Evolutionary conservation across 2,888 invertebrate genomes (phyloP).

Genomic region (Drosophila gaucha): DNA sequence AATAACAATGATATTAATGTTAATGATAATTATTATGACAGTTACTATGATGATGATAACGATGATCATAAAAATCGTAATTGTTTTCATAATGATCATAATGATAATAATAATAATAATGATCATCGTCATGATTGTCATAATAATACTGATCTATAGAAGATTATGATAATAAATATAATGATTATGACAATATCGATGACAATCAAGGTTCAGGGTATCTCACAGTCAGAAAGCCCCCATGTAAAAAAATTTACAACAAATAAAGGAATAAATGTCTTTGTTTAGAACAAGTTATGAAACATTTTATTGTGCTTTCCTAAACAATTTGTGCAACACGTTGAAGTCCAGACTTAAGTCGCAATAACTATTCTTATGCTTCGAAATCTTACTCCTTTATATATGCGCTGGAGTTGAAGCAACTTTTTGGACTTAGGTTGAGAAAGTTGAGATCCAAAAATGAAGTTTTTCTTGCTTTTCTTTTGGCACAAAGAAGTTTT

Average conservation of each 20-base stretch:
- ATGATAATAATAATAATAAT: neutral
- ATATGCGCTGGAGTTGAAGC: neutral
- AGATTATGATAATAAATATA: neutral
- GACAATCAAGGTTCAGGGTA: too few species aligned
- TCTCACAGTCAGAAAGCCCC: too few species aligned
- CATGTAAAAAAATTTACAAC: too few species aligned
- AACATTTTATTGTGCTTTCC: neutral
- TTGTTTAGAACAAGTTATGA: too few species aligned
- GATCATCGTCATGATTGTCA: neutral
- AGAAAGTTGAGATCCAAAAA: too few species aligned
- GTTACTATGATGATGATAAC: too few species aligned
- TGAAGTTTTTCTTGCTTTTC: neutral
- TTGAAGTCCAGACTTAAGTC: neutral
- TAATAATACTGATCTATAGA: neutral
- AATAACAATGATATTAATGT: too few species aligned
- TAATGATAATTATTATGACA: too few species aligned
- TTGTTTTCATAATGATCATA: too few species aligned
- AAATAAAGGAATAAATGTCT: too few species aligned
- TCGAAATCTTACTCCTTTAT: neutral
- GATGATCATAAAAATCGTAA: too few species aligned
- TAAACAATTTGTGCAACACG: neutral
- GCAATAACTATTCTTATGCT: neutral
- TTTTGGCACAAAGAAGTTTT: conserved; percentile 18
- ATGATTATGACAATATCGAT: neutral
- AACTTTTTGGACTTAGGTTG: conserved; percentile 7